phyloP scores from a whole-genome alignment of 2,113 vertebrate genomes.

The Neotragus moschatus region DNA sequence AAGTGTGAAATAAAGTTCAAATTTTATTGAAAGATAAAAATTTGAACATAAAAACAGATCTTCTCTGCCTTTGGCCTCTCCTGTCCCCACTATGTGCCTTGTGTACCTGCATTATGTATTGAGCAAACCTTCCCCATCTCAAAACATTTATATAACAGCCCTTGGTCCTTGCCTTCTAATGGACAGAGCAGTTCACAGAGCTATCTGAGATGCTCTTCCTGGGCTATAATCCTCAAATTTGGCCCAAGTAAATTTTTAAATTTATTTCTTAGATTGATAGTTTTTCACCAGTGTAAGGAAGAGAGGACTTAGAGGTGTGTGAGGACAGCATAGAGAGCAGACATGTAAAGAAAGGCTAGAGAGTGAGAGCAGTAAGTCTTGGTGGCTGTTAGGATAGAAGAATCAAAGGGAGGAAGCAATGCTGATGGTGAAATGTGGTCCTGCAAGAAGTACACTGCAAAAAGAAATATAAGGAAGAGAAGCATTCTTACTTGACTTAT shows the following conservation, averaged over 20 bases:
- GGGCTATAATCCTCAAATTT: neutral
- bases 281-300: neutral
- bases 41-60: neutral
- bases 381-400: neutral
- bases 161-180: neutral
- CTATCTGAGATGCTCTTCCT: neutral
- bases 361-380: neutral
- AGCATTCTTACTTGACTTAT: neutral
- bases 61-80: neutral
- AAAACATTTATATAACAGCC: neutral
- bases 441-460: neutral
- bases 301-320: neutral
- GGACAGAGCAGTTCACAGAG: neutral
- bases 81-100: neutral
- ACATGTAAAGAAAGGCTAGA: neutral
- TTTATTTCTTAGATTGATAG: neutral
- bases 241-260: neutral
- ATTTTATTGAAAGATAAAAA: neutral
- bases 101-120: neutral
- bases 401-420: neutral
- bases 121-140: neutral
- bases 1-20: neutral
- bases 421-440: too few species aligned
- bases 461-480: neutral
- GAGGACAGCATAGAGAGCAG: neutral